Conservation (phyloP, 2,113 vertebrate genomes). For the Seriola aureovittata region DNA sequence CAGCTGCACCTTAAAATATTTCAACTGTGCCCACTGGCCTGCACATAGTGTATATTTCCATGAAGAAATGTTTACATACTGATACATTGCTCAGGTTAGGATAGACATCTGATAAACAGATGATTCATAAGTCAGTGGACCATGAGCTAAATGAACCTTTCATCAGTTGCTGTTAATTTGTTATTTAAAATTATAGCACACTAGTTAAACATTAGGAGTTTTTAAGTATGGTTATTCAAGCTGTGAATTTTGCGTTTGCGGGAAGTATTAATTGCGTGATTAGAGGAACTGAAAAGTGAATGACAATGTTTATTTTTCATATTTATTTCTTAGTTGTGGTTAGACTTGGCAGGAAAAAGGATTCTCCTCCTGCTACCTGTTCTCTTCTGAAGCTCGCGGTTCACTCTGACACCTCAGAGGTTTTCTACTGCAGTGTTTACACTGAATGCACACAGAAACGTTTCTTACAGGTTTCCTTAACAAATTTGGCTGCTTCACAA, state of each 20-base stretch:
- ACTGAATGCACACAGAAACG: slow-evolving; percentile 61
- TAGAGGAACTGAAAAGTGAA: slow-evolving; percentile 41
- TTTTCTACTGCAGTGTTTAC: slow-evolving; percentile 80
- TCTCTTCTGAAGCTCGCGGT: slow-evolving; percentile 45
- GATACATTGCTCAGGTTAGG: slow-evolving; percentile 82
- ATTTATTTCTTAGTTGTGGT: slow-evolving; percentile 42
- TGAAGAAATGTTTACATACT: slow-evolving; percentile 81
- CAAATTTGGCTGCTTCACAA: slow-evolving; percentile 24
- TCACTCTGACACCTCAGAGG: slow-evolving; percentile 63
- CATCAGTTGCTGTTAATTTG: slow-evolving; percentile 74
- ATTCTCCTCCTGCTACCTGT: slow-evolving; percentile 60
- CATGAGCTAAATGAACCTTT: slow-evolving; percentile 58
- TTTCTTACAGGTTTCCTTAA: slow-evolving; percentile 42
- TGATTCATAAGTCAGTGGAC: slow-evolving; percentile 68
- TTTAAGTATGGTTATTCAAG: slow-evolving; percentile 56
- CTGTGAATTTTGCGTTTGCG: slow-evolving; percentile 57
- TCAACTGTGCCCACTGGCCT: slow-evolving; percentile 54
- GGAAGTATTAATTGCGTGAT: slow-evolving; percentile 44
- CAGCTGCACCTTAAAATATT: slow-evolving; percentile 62
- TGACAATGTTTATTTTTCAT: slow-evolving; percentile 9
- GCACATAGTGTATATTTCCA: slow-evolving; percentile 72
- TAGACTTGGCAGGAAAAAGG: slow-evolving; percentile 48
- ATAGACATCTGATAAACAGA: slow-evolving; percentile 63
- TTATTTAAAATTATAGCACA: slow-evolving; percentile 71
- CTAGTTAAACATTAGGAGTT: slow-evolving; percentile 43